These are phyloP conservation scores for Corapipo altera DNA, from an alignment of 2,113 vertebrate species.

Conservation along the genomic window DNA sequence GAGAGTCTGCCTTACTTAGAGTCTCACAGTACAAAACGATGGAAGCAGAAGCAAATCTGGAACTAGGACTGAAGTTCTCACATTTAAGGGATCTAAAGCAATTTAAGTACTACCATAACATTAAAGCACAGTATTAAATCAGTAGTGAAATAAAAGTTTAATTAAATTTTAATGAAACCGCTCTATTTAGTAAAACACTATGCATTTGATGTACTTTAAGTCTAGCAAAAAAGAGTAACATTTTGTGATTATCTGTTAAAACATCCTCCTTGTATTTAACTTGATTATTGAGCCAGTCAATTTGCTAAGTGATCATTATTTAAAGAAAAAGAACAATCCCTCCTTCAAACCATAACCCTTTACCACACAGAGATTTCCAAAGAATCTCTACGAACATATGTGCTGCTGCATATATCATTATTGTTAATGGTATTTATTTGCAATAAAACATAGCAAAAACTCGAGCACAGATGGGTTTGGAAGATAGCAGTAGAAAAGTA, in stretches of 20 bases:
- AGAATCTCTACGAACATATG: constrained; percentile 56
- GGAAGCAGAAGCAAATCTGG: not conserved
- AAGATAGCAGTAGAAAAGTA: not conserved
- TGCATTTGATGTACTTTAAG: not conserved
- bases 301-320: not conserved
- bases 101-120: not conserved
- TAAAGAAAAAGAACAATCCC: not conserved
- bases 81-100: not conserved
- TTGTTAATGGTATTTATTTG: constrained; percentile 6
- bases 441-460: not conserved
- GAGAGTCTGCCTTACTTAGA: not conserved
- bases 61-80: not conserved
- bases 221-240: not conserved
- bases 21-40: not conserved
- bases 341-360: not conserved
- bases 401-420: not conserved
- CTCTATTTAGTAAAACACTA: not conserved
- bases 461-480: not conserved
- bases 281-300: not conserved
- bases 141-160: not conserved
- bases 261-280: not conserved
- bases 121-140: not conserved
- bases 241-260: not conserved
- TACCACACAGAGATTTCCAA: not conserved
- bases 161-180: not conserved